These are phyloP conservation scores for Agrotis puta DNA, from an alignment of 2,888 invertebrate species.

Conservation along the genomic window DNA sequence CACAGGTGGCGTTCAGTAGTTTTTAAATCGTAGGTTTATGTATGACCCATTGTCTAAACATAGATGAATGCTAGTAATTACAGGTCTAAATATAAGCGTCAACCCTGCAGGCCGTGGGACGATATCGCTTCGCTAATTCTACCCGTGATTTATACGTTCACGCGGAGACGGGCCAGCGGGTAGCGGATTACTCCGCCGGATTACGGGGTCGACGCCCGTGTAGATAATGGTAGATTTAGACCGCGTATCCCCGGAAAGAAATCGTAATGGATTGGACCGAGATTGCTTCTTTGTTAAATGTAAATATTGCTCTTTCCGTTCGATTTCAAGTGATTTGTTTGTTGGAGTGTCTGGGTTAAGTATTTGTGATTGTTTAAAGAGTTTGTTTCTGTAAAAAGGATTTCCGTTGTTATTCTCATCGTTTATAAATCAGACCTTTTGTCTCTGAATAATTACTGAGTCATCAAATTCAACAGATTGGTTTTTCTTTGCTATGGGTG, in stretches of 20 bases:
- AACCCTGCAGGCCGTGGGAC: constrained; percentile 63
- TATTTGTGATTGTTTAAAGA: not conserved
- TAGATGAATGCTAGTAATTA: constrained; percentile 13
- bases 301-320: constrained; percentile 49
- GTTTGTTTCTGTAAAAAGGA: not conserved
- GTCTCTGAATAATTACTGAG: not conserved
- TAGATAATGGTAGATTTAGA: constrained; percentile 68
- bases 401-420: not conserved
- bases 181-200: constrained; percentile 65
- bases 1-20: too few relatives aligned
- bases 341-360: constrained; percentile 17
- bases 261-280: constrained; percentile 65
- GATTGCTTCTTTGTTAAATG: constrained; percentile 62
- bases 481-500: too few relatives aligned
- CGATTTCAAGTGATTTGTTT: constrained; percentile 43
- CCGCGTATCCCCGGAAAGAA: constrained; percentile 62
- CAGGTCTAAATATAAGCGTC: not conserved
- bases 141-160: constrained; percentile 69
- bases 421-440: not conserved
- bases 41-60: not conserved
- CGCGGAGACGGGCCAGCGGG: constrained; percentile 61
- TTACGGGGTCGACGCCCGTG: constrained; percentile 69
- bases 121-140: constrained; percentile 69
- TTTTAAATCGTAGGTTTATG: too few relatives aligned
- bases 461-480: too few relatives aligned